phyloP scores from a whole-genome alignment of 2,113 vertebrate genomes.

The Mellivora capensis region DNA sequence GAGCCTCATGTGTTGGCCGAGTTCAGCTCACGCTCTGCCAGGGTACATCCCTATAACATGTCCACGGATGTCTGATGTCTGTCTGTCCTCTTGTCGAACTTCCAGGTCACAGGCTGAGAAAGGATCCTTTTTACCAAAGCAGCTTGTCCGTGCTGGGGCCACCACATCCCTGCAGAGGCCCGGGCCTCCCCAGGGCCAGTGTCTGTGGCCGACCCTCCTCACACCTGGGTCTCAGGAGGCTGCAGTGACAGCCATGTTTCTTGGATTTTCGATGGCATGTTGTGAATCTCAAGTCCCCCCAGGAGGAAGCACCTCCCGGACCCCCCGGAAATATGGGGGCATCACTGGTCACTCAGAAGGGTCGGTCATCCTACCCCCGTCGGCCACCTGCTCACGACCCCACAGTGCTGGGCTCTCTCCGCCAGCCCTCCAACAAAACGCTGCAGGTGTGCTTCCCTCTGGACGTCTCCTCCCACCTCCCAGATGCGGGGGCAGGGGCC shows the following conservation, averaged over 20 bases:
- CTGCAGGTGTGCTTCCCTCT: not conserved
- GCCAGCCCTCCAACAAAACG: not conserved
- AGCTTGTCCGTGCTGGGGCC: not conserved
- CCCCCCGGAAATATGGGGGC: not conserved
- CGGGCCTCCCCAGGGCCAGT: not conserved
- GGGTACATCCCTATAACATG: not conserved
- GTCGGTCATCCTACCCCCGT: accelerated
- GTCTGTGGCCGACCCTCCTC: not conserved
- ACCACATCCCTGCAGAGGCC: accelerated
- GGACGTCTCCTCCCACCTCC: not conserved
- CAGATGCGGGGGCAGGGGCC: not conserved
- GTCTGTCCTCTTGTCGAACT: not conserved
- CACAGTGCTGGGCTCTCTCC: not conserved
- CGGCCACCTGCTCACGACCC: too few species aligned
- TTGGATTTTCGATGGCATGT: not conserved
- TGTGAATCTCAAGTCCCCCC: not conserved
- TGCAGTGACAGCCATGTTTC: not conserved
- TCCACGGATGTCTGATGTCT: accelerated
- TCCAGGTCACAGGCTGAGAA: not conserved
- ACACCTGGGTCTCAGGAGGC: not conserved
- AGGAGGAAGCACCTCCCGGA: not conserved
- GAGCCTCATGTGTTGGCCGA: not conserved
- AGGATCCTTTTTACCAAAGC: not conserved
- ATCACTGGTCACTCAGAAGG: not conserved
- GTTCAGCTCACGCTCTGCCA: too few species aligned